Conservation (phyloP, 2,113 vertebrate species). For the Hystrix brachyura region DNA sequence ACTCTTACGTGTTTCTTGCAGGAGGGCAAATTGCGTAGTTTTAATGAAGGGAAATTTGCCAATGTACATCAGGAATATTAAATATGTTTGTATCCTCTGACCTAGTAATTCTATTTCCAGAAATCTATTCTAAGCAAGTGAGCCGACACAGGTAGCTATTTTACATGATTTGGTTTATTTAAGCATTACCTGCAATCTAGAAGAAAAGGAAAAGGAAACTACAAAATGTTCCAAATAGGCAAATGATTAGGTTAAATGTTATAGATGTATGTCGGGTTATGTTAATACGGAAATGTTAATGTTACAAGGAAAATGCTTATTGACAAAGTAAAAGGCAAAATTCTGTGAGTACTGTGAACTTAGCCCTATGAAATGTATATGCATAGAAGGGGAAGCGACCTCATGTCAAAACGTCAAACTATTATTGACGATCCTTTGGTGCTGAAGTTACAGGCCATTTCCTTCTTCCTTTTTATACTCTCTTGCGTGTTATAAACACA, state of each 20-base stretch:
- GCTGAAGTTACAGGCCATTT: not conserved
- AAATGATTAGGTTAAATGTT: conserved; percentile 4
- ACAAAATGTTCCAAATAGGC: not conserved
- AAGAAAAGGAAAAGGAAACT: not conserved
- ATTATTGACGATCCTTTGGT: not conserved
- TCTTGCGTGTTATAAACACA: not conserved
- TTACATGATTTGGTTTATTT: conserved; percentile 59
- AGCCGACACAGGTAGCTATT: conserved; percentile 49
- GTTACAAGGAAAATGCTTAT: not conserved
- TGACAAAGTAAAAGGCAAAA: not conserved
- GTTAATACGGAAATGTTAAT: not conserved
- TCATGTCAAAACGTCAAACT: not conserved
- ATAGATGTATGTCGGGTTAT: not conserved
- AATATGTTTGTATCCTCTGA: conserved; percentile 69
- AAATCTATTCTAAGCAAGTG: conserved; percentile 61
- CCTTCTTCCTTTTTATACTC: not conserved
- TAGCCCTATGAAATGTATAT: not conserved
- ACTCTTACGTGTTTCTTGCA: not conserved
- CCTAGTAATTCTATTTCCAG: conserved; percentile 75
- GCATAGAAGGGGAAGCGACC: not conserved
- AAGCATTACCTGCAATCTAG: conserved; percentile 28
- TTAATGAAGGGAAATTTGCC: conserved; percentile 70
- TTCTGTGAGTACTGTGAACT: not conserved
- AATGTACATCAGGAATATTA: conserved; percentile 65
- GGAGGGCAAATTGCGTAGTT: conserved; percentile 56